Evolutionary conservation across 2,888 invertebrate species (phyloP).

Genomic region (Leucophora obtusa): DNA sequence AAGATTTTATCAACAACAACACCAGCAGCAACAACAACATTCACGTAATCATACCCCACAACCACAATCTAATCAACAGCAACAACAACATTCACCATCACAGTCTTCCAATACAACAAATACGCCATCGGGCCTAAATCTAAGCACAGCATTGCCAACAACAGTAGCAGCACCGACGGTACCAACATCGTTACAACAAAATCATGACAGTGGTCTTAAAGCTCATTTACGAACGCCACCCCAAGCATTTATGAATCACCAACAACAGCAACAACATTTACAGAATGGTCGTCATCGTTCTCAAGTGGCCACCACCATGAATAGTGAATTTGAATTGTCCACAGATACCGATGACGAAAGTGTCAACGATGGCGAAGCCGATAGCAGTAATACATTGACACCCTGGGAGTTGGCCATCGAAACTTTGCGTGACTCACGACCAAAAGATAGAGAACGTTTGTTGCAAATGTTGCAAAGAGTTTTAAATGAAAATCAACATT

Average conservation of each 20-base stretch:
- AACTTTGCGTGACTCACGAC: conserved; percentile 75
- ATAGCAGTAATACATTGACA: conserved; percentile 77
- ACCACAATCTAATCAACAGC: conserved; percentile 67
- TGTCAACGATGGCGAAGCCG: conserved; percentile 77
- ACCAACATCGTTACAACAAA: conserved; percentile 68
- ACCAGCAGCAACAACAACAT: conserved; percentile 66
- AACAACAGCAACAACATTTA: conserved; percentile 45
- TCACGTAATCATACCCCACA: conserved; percentile 66
- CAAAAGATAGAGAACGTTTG: conserved; percentile 76
- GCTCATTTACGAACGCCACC: conserved; percentile 50
- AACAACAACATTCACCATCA: conserved; percentile 70
- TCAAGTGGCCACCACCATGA: conserved; percentile 75
- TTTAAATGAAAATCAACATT: conserved; percentile 77
- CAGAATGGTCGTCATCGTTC: conserved; percentile 66
- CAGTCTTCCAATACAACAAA: conserved; percentile 59
- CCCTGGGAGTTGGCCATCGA: conserved; percentile 78
- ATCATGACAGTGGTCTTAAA: conserved; percentile 65
- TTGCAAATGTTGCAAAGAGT: conserved; percentile 75
- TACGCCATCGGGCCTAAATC: conserved; percentile 60
- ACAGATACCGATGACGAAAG: conserved; percentile 88
- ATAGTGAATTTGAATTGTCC: conserved; percentile 82
- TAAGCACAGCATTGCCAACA: conserved; percentile 61
- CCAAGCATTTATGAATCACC: conserved; percentile 53
- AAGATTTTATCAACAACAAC: conserved; percentile 59
- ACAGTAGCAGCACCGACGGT: conserved; percentile 56